Evolutionary conservation across 2,113 vertebrate genomes (phyloP).

Genomic region (Melanerpes formicivorus): DNA sequence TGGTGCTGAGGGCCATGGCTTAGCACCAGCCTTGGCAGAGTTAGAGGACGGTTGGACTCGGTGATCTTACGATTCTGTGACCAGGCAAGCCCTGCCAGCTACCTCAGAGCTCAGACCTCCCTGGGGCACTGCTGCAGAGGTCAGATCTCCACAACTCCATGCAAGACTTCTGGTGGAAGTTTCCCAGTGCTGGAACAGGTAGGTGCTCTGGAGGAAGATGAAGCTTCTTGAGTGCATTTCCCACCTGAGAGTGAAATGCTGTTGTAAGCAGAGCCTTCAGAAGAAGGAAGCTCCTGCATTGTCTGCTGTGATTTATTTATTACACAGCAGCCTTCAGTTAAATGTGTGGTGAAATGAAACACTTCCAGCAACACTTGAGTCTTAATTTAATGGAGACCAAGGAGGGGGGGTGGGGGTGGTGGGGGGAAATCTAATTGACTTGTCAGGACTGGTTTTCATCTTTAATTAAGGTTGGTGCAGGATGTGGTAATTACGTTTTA

Average conservation of each 20-base stretch:
- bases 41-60: too few species aligned
- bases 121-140: not conserved
- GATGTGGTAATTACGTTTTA: constrained; percentile 41
- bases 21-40: too few species aligned
- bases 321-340: constrained; percentile 6
- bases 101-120: too few species aligned
- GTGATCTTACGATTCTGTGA: not conserved
- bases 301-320: constrained; percentile 55
- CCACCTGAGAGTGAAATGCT: not conserved
- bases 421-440: constrained; percentile 48
- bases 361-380: constrained; percentile 55
- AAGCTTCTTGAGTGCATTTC: not conserved
- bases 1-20: too few species aligned
- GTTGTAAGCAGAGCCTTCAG: not conserved
- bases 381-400: constrained; percentile 62
- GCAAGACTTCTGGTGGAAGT: fast-evolving
- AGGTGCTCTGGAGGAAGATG: not conserved
- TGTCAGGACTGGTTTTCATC: constrained; percentile 55
- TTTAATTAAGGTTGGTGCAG: constrained; percentile 48
- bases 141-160: not conserved
- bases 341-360: constrained; percentile 63
- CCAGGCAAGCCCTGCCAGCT: not conserved
- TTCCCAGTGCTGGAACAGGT: not conserved
- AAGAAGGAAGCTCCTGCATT: not conserved
- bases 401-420: not conserved